A percentile compares a stretch with the other conserved stretches of the same genome.
phyloP scores from a whole-genome alignment of 2,888 invertebrate genomes.

The Bedellia somnulentella region DNA sequence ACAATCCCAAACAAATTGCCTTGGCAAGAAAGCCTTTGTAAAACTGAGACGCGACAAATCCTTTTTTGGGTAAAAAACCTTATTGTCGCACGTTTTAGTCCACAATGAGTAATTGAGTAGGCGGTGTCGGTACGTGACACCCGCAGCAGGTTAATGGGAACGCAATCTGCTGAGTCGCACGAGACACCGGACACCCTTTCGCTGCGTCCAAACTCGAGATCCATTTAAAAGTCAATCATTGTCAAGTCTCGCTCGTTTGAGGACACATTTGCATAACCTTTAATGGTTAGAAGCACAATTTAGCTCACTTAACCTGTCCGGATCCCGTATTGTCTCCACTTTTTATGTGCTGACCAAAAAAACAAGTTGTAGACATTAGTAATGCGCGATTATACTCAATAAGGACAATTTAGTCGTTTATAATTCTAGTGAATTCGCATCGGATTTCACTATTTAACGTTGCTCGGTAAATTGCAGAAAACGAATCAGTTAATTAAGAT shows the following conservation, averaged over 20 bases:
- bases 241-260: constrained; percentile 28
- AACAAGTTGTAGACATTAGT: constrained; percentile 15
- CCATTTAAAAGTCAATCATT: constrained; percentile 52
- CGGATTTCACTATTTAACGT: too few relatives aligned
- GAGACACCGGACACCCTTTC: constrained; percentile 24
- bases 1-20: constrained; percentile 43
- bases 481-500: too few relatives aligned
- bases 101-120: constrained; percentile 30
- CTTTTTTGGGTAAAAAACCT: constrained; percentile 24
- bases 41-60: constrained; percentile 22
- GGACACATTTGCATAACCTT: constrained; percentile 32
- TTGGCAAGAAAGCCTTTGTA: constrained; percentile 27
- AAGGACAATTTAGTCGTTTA: constrained; percentile 1
- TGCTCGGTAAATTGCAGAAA: too few relatives aligned
- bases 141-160: constrained; percentile 9
- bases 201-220: constrained; percentile 20
- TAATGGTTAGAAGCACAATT: constrained; percentile 27
- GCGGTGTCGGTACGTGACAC: constrained; percentile 15
- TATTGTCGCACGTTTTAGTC: constrained; percentile 21
- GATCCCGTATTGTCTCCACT: constrained; percentile 23
- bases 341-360: constrained; percentile 13
- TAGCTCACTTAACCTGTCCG: constrained; percentile 30
- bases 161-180: constrained; percentile 14
- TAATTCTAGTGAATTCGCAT: too few relatives aligned
- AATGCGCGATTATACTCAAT: constrained; percentile 3